phyloP scores from a whole-genome alignment of 1,140 invertebrate genomes.

The Glomeris maerens region DNA sequence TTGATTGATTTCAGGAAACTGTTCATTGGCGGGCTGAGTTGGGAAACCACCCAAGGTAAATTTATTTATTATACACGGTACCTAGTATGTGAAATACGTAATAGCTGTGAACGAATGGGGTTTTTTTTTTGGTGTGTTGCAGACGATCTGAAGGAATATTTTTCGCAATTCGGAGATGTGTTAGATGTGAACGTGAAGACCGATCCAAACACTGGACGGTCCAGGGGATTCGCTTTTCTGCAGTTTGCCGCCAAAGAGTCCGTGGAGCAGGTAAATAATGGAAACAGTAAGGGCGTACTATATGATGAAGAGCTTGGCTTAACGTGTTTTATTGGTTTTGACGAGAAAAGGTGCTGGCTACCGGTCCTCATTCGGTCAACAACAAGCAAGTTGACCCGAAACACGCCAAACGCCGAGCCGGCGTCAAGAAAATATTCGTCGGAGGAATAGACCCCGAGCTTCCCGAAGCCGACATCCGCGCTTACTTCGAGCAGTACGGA shows the following conservation, averaged over 20 bases:
- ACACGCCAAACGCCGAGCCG: constrained; percentile 80
- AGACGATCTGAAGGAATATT: constrained; percentile 87
- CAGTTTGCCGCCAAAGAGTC: constrained; percentile 77
- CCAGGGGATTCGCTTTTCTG: constrained; percentile 86
- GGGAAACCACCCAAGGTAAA: constrained; percentile 96
- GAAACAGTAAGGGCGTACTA: constrained; percentile 2
- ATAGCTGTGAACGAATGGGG: too few relatives aligned
- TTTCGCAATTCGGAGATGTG: constrained; percentile 74
- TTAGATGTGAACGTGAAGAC: constrained; percentile 89
- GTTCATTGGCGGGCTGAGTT: constrained; percentile 92
- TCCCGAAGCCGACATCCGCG: constrained; percentile 81
- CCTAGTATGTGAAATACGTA: too few relatives aligned
- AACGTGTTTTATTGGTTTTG: too few relatives aligned
- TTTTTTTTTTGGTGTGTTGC: too few relatives aligned
- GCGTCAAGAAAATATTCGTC: constrained; percentile 73
- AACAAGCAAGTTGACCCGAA: constrained; percentile 89
- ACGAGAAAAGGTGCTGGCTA: constrained; percentile 53
- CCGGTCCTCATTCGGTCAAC: constrained; percentile 77
- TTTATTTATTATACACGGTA: not conserved
- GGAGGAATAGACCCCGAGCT: constrained; percentile 79
- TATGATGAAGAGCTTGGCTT: too few relatives aligned
- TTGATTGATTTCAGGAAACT: constrained; percentile 61
- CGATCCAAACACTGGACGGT: constrained; percentile 74
- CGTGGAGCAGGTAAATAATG: constrained; percentile 63
- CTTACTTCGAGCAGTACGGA: constrained; percentile 78